Conservation (phyloP, 2,113 vertebrate genomes). For the Anhinga anhinga region DNA sequence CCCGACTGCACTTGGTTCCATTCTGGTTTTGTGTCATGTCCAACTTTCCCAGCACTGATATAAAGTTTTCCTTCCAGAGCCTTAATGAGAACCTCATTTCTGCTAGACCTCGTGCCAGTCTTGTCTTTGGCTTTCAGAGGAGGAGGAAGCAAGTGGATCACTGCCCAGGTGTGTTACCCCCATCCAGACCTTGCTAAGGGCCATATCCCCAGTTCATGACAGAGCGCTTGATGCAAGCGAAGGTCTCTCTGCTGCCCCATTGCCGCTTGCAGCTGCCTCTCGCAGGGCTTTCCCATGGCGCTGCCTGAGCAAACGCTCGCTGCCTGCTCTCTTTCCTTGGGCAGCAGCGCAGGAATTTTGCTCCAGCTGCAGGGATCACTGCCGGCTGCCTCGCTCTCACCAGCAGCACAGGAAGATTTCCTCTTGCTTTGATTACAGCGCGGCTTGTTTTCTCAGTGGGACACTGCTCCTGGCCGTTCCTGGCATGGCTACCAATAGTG, state of each 20-base stretch:
- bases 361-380: neutral
- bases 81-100: neutral
- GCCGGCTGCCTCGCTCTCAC: neutral
- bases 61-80: neutral
- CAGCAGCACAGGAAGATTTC: neutral
- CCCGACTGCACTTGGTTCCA: neutral
- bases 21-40: neutral
- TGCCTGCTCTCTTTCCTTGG: neutral
- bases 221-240: neutral
- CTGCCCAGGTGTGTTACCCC: neutral
- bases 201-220: rapidly evolving
- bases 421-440: neutral
- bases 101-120: neutral
- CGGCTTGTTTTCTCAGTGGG: neutral
- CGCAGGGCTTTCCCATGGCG: rapidly evolving
- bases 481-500: rapidly evolving
- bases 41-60: neutral
- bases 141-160: neutral
- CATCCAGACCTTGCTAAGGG: neutral
- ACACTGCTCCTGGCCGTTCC: neutral
- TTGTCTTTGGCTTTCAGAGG: neutral
- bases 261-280: neutral
- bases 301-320: rapidly evolving
- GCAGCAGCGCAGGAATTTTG: neutral
- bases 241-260: neutral